phyloP scores from a whole-genome alignment of 2,888 invertebrate species.

The Meandrusa payeni region DNA sequence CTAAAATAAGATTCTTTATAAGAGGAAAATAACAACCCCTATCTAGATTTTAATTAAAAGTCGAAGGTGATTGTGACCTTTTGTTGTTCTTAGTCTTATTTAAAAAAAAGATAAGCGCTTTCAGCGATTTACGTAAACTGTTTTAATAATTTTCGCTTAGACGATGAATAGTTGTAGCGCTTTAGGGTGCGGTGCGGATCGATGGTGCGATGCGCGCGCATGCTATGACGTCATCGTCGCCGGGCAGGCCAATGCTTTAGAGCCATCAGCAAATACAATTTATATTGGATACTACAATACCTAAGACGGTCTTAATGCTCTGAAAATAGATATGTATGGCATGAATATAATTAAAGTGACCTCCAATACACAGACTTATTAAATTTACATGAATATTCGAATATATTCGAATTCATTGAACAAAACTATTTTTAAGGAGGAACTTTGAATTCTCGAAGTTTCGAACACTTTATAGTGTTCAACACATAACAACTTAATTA shows the following conservation, averaged over 20 bases:
- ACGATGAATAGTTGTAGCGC: slow-evolving; percentile 45
- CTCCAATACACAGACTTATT: too few relatives aligned
- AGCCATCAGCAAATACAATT: slow-evolving; percentile 35
- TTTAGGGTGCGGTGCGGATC: slow-evolving; percentile 55
- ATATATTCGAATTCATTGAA: too few relatives aligned
- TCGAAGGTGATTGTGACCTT: slow-evolving; percentile 39
- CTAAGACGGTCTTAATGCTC: slow-evolving; percentile 16
- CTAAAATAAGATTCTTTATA: neutral
- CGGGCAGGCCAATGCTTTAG: slow-evolving; percentile 48
- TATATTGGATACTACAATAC: slow-evolving; percentile 30
- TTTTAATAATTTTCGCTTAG: slow-evolving; percentile 22
- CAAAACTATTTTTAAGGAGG: too few relatives aligned
- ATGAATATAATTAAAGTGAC: too few relatives aligned
- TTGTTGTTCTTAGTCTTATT: slow-evolving; percentile 34
- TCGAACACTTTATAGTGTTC: too few relatives aligned
- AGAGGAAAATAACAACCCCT: slow-evolving; percentile 6
- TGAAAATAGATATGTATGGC: neutral
- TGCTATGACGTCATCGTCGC: slow-evolving; percentile 66
- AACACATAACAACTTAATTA: too few relatives aligned
- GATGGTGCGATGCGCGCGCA: slow-evolving; percentile 72
- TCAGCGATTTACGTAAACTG: slow-evolving; percentile 33
- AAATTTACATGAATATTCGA: too few relatives aligned
- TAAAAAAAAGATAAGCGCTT: slow-evolving; percentile 41
- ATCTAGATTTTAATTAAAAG: slow-evolving; percentile 25
- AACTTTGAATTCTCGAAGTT: too few relatives aligned